Base-by-base conservation (phyloP, 2,113 vertebrate genomes). In the Corydoras maculifer region DNA sequence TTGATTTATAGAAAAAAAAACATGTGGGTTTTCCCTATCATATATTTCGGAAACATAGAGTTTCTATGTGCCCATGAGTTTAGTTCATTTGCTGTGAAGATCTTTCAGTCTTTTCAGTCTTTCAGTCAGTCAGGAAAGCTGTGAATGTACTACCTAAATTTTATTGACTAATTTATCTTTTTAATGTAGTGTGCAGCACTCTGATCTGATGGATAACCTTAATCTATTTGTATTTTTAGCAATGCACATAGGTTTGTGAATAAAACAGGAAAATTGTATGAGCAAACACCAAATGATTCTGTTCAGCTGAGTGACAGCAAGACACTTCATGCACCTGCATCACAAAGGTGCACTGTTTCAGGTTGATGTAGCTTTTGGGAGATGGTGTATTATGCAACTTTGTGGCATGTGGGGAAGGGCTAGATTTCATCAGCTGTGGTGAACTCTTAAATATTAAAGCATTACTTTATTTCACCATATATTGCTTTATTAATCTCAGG, bases 351-450 rank as follows among this genome's bases (percentile, higher is more conserved):
- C 64, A 73, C 64, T 67, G 50, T 67, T 66, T 30, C 2, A 8
- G 67, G 64, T 54, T 73, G 58, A 70, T 61, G 48, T 58, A 63
- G n/a, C 58, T 67, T 53, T 62, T 25, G 54, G 51, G 48, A 66
- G n/a, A n/a, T 63, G 53, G 11, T 57, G 30, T 70, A 29, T 68
- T 79, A 61, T 18, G 57, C 68, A 74, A 72, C 10, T 2, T 5
- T 53, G 65, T 7, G 55, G 32, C 43, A 11, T 59, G 32, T 12
- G 53, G 68, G 78, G 78, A 65, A 68, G 61, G 30, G 65, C 65
- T 58, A 29, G 18, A 50, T 68, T 62, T 68, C 29, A 55, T 69
- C 62, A 35, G 64, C 51, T 35, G 5, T 62, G 61, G 29, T 14
- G 62, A 13, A 59, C 18, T 32, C 57, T 60, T 60, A 4, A 71